Percentiles rank a stretch among this genome's conserved stretches.
Conservation (phyloP, 1,140 invertebrate genomes). For the Epicauta chinensis region DNA sequence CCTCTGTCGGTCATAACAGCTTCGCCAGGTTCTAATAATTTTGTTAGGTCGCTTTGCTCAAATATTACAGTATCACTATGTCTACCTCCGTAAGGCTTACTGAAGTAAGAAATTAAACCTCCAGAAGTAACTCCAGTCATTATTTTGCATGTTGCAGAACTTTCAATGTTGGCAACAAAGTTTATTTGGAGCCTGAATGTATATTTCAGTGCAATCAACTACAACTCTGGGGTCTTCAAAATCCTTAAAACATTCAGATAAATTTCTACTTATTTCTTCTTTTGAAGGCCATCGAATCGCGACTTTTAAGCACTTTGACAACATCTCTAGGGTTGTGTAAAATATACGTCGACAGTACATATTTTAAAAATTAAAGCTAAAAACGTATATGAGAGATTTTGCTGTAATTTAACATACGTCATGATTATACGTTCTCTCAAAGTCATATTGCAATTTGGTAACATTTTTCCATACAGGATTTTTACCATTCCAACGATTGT, state of each 20-base stretch:
- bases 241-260: slow-evolving; percentile 8
- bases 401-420: no score
- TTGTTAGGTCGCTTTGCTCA: slow-evolving; percentile 10
- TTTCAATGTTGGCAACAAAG: slow-evolving; percentile 10
- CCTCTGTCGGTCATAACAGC: slow-evolving; percentile 20
- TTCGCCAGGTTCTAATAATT: neutral
- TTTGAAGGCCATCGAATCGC: no score
- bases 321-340: no score
- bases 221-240: slow-evolving; percentile 10
- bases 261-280: slow-evolving; percentile 9
- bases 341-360: no score
- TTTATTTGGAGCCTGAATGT: slow-evolving; percentile 2
- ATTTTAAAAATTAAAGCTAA: no score
- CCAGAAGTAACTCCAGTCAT: slow-evolving; percentile 33
- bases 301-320: no score
- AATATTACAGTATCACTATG: slow-evolving; percentile 29
- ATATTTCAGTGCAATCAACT: slow-evolving; percentile 13
- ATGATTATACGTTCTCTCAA: no score
- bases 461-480: no score
- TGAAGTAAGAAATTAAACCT: slow-evolving; percentile 31
- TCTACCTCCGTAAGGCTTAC: slow-evolving; percentile 29
- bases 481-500: no score
- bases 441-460: no score
- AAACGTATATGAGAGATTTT: no score
- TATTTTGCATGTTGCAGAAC: slow-evolving; percentile 28